Percentiles rank a stretch among this genome's conserved stretches.
phyloP scores from a whole-genome alignment of 2,888 invertebrate species.

The Megastigmus dorsalis region DNA sequence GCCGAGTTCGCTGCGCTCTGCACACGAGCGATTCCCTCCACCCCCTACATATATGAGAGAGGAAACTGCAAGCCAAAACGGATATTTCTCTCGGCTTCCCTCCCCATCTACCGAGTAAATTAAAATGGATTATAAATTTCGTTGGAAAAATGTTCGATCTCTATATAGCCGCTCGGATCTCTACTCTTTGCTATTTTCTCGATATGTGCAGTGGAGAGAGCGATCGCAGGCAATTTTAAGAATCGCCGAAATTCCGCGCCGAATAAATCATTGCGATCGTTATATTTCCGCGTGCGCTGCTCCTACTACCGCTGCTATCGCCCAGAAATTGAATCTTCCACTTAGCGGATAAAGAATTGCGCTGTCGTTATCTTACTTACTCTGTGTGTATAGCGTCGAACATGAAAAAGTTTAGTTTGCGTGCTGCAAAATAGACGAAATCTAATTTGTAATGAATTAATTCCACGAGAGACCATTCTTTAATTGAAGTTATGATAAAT shows the following conservation, averaged over 20 bases:
- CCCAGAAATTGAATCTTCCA: slow-evolving; percentile 51
- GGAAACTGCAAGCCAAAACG: slow-evolving; percentile 58
- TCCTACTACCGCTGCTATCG: not conserved
- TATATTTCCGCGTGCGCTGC: slow-evolving; percentile 20
- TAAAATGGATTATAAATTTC: slow-evolving; percentile 73
- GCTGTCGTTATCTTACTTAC: too few relatives aligned
- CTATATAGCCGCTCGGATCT: too few relatives aligned
- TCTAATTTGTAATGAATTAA: too few relatives aligned
- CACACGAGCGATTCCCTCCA: not conserved
- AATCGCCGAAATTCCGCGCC: slow-evolving; percentile 40
- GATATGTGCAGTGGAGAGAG: slow-evolving; percentile 4
- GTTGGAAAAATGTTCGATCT: slow-evolving; percentile 66
- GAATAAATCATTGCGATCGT: slow-evolving; percentile 50
- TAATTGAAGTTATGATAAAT: too few relatives aligned
- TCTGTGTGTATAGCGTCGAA: too few relatives aligned
- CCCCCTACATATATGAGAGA: slow-evolving; percentile 39
- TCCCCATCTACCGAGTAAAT: slow-evolving; percentile 62
- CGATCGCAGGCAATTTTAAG: slow-evolving; percentile 52
- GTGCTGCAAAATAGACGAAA: too few relatives aligned
- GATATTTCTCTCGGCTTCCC: slow-evolving; percentile 62
- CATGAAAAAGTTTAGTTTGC: too few relatives aligned
- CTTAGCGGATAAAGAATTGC: slow-evolving; percentile 47
- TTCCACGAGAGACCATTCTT: too few relatives aligned
- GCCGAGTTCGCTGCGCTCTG: not conserved
- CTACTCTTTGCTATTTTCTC: slow-evolving; percentile 58